Percentiles rank a stretch among this genome's conserved stretches.
phyloP scores from a whole-genome alignment of 2,888 invertebrate species.

The Lasioglossum figueresi region DNA sequence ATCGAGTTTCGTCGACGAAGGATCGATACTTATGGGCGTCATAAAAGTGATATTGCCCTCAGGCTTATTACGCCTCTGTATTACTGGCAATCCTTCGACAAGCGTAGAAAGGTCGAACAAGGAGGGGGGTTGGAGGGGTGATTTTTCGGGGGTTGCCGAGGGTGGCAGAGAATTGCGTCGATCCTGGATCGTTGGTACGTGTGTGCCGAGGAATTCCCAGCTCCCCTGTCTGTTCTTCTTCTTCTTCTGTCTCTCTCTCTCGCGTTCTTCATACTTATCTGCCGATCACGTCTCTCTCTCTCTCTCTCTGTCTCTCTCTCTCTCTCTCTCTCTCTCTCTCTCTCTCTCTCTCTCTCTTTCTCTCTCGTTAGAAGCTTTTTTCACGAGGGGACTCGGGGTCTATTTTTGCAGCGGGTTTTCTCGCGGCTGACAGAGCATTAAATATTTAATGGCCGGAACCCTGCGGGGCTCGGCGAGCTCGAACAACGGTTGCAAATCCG shows the following conservation, averaged over 20 bases:
- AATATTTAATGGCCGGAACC: constrained; percentile 76
- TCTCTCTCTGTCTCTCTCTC: not conserved
- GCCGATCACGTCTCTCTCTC: not conserved
- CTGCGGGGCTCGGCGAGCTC: constrained; percentile 50
- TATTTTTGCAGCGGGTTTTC: constrained; percentile 64
- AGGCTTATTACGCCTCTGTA: constrained; percentile 73
- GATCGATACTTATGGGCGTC: constrained; percentile 69
- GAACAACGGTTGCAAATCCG: constrained; percentile 64
- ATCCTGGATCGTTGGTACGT: constrained; percentile 43
- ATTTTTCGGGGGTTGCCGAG: constrained; percentile 1
- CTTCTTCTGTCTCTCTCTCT: not conserved
- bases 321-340: not conserved
- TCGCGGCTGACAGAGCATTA: constrained; percentile 70
- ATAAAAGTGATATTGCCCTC: constrained; percentile 74
- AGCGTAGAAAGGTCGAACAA: not conserved
- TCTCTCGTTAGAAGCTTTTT: constrained; percentile 56
- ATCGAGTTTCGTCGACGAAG: constrained; percentile 65
- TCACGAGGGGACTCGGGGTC: constrained; percentile 37
- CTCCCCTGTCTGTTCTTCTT: not conserved
- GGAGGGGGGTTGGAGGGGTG: not conserved
- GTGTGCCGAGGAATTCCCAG: constrained; percentile 10
- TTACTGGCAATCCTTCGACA: constrained; percentile 61
- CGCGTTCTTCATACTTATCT: not conserved
- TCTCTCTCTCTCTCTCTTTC: not conserved
- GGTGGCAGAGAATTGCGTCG: constrained; percentile 1